phyloP scores from a whole-genome alignment of 1,140 invertebrate genomes.

The Drosophila bocqueti region DNA sequence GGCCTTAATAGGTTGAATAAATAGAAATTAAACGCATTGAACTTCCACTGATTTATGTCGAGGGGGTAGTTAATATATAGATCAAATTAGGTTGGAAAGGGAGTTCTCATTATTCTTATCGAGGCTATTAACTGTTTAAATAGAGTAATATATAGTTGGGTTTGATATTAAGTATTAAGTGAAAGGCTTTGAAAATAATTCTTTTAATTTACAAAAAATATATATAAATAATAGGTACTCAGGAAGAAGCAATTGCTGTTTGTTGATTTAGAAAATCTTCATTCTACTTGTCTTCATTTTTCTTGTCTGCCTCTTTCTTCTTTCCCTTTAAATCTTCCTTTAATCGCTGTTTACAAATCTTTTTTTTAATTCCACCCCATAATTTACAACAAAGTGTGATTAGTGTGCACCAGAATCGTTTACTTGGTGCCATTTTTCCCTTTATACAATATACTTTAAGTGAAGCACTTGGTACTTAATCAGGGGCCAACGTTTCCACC shows the following conservation, averaged over 20 bases:
- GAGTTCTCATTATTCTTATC: conserved; percentile 10
- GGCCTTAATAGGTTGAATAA: conserved; percentile 25
- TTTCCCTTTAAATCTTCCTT: not conserved
- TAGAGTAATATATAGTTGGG: not conserved
- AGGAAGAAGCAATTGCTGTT: not conserved
- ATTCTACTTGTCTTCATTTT: not conserved
- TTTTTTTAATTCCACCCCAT: conserved; percentile 4
- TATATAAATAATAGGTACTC: not conserved
- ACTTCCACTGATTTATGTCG: conserved; percentile 28
- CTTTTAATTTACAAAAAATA: not conserved
- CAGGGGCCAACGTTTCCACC: conserved; percentile 34
- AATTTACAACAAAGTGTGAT: conserved; percentile 22
- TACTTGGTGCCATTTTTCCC: not conserved
- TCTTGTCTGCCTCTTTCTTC: too few relatives aligned
- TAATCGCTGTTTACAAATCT: conserved; percentile 10
- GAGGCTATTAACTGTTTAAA: not conserved
- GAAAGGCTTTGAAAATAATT: too few relatives aligned
- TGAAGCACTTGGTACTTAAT: conserved; percentile 51
- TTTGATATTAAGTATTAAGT: not conserved
- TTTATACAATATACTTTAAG: conserved; percentile 4
- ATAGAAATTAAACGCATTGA: conserved; percentile 33
- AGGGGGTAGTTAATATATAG: conserved; percentile 12
- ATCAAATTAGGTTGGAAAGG: conserved; percentile 7
- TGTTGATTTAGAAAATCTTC: too few relatives aligned
- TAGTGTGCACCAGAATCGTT: conserved; percentile 7